These are phyloP conservation scores for Drosophila leonis DNA, from an alignment of 2,888 invertebrate genomes.

Conservation along the genomic window DNA sequence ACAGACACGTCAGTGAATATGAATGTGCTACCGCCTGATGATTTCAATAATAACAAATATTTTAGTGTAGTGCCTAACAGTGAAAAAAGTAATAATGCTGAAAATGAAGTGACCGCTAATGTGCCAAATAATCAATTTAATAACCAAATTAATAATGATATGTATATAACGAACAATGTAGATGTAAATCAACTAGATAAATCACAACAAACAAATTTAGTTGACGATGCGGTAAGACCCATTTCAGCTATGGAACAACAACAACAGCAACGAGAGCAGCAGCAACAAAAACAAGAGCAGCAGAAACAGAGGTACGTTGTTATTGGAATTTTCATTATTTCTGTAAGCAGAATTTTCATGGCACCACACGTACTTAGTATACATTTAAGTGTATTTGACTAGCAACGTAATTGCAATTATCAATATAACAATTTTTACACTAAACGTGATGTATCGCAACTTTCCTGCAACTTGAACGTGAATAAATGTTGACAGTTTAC, in stretches of 20 bases:
- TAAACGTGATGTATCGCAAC: constrained; percentile 36
- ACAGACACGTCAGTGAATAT: constrained; percentile 71
- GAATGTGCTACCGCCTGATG: constrained; percentile 43
- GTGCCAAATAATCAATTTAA: constrained; percentile 62
- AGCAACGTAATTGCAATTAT: constrained; percentile 47
- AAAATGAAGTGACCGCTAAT: constrained; percentile 36
- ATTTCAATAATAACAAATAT: constrained; percentile 57
- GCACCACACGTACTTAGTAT: not conserved
- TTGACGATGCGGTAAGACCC: constrained; percentile 27
- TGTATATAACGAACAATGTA: constrained; percentile 34
- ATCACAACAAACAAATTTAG: constrained; percentile 27
- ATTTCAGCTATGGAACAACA: constrained; percentile 26
- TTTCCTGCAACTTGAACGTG: constrained; percentile 42
- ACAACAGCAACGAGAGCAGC: constrained; percentile 19
- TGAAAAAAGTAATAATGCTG: constrained; percentile 23
- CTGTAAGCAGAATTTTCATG: constrained; percentile 31
- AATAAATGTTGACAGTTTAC: not conserved
- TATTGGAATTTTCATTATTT: constrained; percentile 21
- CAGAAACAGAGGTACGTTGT: constrained; percentile 51
- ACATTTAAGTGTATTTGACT: not conserved
- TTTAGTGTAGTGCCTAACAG: constrained; percentile 54
- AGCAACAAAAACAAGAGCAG: constrained; percentile 25
- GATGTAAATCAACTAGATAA: constrained; percentile 38
- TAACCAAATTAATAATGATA: constrained; percentile 45
- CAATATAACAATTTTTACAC: constrained; percentile 19